These are phyloP conservation scores for Agapetus fuscipes DNA, from an alignment of 2,888 invertebrate genomes.

Conservation along the genomic window DNA sequence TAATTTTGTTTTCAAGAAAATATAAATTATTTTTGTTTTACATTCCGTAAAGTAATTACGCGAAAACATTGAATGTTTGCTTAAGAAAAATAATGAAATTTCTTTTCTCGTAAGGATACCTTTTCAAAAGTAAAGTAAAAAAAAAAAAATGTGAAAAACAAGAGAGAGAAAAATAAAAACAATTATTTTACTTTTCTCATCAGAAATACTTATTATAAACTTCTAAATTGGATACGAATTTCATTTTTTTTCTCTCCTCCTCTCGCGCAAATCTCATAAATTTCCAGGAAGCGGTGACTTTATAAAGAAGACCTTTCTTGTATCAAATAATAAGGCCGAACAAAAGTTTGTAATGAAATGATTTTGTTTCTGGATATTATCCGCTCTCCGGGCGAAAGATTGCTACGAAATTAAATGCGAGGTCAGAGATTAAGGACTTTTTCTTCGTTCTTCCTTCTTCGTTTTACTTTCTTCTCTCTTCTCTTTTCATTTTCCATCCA, in stretches of 20 bases:
- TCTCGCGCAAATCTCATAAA: constrained; percentile 19
- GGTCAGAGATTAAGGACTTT: constrained; percentile 2
- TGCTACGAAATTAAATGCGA: background rate
- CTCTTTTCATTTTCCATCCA: too few species aligned
- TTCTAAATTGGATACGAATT: constrained; percentile 20
- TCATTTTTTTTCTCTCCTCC: too few species aligned
- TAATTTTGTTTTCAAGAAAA: too few species aligned
- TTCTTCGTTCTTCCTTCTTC: too few species aligned
- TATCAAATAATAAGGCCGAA: constrained; percentile 10
- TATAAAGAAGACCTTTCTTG: constrained; percentile 16
- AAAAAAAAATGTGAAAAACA: constrained; percentile 8
- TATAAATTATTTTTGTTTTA: too few species aligned
- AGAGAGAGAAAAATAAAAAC: constrained; percentile 5
- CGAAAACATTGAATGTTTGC: too few species aligned
- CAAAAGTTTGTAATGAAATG: constrained; percentile 7
- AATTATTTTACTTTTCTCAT: constrained; percentile 11
- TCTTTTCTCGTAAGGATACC: constrained; percentile 8
- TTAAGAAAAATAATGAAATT: too few species aligned
- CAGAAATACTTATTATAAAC: constrained; percentile 18
- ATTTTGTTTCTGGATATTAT: background rate
- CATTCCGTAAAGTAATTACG: too few species aligned
- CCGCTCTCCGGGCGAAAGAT: background rate
- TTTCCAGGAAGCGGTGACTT: constrained; percentile 16
- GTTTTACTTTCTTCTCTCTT: too few species aligned
- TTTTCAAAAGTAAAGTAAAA: constrained; percentile 3